These are phyloP conservation scores for Tachystola acroxantha DNA, from an alignment of 2,888 invertebrate species.

Conservation along the genomic window DNA sequence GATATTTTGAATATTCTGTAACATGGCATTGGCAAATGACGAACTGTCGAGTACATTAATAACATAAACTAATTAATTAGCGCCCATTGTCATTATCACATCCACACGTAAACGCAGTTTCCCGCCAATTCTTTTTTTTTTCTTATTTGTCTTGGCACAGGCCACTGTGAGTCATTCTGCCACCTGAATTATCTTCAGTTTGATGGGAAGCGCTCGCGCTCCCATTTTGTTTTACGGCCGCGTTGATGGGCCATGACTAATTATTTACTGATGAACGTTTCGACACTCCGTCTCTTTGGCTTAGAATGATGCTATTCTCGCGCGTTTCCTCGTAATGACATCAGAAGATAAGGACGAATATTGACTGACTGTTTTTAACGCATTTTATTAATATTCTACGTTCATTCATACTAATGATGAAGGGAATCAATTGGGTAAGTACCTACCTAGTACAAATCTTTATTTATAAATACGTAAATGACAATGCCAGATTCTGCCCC, in stretches of 20 bases:
- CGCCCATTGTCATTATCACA: constrained; percentile 23
- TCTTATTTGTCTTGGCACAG: constrained; percentile 44
- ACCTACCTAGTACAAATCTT: too few species aligned
- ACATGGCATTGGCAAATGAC: too few species aligned
- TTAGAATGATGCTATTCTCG: constrained; percentile 25
- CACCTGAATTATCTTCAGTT: constrained; percentile 56
- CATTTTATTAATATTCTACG: too few species aligned
- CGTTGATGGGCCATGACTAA: constrained; percentile 52
- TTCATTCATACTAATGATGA: too few species aligned
- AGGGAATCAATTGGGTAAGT: too few species aligned
- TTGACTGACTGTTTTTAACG: too few species aligned
- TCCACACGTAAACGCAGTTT: background rate
- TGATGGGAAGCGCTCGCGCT: constrained; percentile 35
- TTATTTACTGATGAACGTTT: constrained; percentile 35
- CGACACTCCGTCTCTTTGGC: constrained; percentile 18
- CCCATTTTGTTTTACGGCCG: constrained; percentile 42
- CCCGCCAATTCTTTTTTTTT: constrained; percentile 29
- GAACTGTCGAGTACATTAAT: too few species aligned
- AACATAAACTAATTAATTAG: too few species aligned
- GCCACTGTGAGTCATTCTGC: constrained; percentile 42
- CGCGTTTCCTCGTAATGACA: constrained; percentile 7
- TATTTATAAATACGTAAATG: too few species aligned
- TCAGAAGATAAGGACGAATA: background rate
- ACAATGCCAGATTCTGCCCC: too few species aligned
- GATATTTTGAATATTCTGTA: too few species aligned